phyloP scores from a whole-genome alignment of 1,140 invertebrate genomes.

The Drosophila takahashii region DNA sequence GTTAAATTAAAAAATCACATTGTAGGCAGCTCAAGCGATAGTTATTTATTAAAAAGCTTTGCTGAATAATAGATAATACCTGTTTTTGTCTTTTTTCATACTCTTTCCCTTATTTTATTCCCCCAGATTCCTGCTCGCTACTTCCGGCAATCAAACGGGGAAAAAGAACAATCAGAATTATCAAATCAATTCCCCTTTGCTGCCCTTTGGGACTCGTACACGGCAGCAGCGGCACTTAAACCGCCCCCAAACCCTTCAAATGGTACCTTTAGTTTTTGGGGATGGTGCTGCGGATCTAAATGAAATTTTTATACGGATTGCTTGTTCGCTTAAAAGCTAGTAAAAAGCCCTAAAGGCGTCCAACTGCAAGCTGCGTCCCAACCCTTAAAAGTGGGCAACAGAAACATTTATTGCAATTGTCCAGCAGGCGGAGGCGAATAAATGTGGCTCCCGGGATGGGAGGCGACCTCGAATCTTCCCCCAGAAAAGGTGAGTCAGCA shows the following conservation, averaged over 20 bases:
- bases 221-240: conserved; percentile 26
- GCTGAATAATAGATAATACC: neutral
- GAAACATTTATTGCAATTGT: conserved; percentile 67
- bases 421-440: conserved; percentile 24
- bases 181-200: conserved; percentile 64
- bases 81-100: neutral
- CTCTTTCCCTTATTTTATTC: neutral
- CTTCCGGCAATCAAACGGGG: conserved; percentile 8
- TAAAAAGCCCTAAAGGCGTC: conserved; percentile 43
- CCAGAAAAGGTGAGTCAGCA: conserved; percentile 66
- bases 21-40: neutral
- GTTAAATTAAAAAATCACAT: too few species aligned
- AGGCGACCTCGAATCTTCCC: neutral
- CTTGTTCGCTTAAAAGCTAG: conserved; percentile 65
- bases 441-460: conserved; percentile 29
- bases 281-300: conserved; percentile 53
- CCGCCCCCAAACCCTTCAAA: conserved; percentile 1
- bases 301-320: conserved; percentile 73
- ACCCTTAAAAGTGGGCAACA: conserved; percentile 77
- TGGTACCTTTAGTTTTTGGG: conserved; percentile 50
- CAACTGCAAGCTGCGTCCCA: conserved; percentile 59
- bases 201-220: conserved; percentile 48
- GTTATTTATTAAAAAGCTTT: conserved; percentile 6
- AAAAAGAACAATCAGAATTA: conserved; percentile 59
- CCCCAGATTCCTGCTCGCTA: conserved; percentile 8